These are phyloP conservation scores for Saccostrea cuccullata DNA, from an alignment of 1,140 invertebrate species.

Conservation along the genomic window DNA sequence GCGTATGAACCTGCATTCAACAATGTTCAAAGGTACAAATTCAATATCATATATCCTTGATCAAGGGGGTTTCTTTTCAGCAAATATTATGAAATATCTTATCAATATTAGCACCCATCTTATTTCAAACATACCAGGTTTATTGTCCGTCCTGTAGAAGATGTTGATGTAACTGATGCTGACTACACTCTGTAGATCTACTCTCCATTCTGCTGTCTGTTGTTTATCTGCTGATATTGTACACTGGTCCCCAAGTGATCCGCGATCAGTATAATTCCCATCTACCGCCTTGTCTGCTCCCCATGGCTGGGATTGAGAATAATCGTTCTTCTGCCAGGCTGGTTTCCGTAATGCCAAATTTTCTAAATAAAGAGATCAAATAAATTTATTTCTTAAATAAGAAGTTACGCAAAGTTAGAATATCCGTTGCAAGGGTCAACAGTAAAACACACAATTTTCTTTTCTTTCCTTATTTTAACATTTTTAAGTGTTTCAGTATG, in stretches of 20 bases:
- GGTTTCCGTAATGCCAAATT: background rate
- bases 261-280: background rate
- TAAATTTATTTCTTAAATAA: too few species aligned
- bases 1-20: background rate
- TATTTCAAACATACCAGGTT: background rate
- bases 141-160: background rate
- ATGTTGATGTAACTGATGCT: background rate
- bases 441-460: too few species aligned
- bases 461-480: too few species aligned
- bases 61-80: too few species aligned
- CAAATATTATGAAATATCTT: background rate
- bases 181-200: background rate
- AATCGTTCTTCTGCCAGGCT: background rate
- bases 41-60: background rate
- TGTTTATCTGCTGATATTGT: background rate
- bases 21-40: background rate
- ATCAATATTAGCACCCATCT: background rate
- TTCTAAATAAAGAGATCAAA: too few species aligned
- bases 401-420: too few species aligned
- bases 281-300: background rate
- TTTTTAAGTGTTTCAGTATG: too few species aligned
- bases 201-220: background rate
- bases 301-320: background rate
- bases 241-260: background rate
- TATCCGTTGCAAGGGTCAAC: too few species aligned